These are phyloP conservation scores for Ariolimax columbianus DNA, from an alignment of 2,888 invertebrate genomes.

Conservation along the genomic window DNA sequence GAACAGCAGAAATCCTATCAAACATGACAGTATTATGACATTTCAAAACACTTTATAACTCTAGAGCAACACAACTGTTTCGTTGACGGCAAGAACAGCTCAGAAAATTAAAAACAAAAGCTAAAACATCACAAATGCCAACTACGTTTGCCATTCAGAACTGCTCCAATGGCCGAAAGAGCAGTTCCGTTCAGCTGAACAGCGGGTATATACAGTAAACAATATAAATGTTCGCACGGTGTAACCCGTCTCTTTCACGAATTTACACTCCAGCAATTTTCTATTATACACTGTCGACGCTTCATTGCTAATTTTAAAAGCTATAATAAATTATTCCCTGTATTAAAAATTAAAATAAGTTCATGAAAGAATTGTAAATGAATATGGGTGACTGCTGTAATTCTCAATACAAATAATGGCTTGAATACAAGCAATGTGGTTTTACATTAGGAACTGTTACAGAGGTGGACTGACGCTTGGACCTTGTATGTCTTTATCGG, in stretches of 20 bases:
- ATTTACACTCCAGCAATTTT: too few species aligned
- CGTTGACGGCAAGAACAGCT: constrained; percentile 8
- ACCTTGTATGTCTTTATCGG: too few species aligned
- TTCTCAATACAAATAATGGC: too few species aligned
- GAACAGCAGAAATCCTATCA: background rate
- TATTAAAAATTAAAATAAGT: too few species aligned
- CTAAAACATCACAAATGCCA: constrained; percentile 45
- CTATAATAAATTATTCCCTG: too few species aligned
- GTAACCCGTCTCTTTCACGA: background rate
- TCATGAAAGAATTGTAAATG: too few species aligned
- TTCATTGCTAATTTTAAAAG: too few species aligned
- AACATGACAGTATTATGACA: constrained; percentile 4
- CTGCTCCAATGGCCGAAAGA: constrained; percentile 72
- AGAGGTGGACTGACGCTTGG: too few species aligned
- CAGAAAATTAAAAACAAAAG: constrained; percentile 46
- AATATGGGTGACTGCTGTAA: too few species aligned
- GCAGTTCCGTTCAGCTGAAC: constrained; percentile 66
- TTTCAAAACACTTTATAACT: constrained; percentile 5
- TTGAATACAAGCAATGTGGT: too few species aligned
- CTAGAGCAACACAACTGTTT: background rate
- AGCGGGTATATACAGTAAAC: constrained; percentile 54
- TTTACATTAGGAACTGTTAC: too few species aligned
- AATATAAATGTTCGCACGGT: background rate
- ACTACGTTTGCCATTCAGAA: constrained; percentile 56
- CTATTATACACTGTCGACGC: too few species aligned